phyloP scores from a whole-genome alignment of 2,113 vertebrate genomes.

The Antechinus stuartii region DNA sequence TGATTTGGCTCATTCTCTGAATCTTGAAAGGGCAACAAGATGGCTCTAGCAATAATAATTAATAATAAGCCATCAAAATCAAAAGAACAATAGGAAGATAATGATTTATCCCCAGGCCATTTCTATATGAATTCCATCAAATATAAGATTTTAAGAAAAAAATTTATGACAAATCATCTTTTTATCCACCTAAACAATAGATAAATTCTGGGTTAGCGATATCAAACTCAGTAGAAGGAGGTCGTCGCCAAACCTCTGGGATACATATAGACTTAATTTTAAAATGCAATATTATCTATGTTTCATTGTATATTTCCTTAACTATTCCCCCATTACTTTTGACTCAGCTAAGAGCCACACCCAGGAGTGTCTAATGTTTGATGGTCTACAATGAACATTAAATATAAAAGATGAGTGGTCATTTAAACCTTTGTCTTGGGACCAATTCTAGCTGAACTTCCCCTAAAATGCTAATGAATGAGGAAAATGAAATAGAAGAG shows the following conservation, averaged over 20 bases:
- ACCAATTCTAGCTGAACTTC: background rate
- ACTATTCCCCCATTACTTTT: background rate
- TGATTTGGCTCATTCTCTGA: slow-evolving; percentile 1
- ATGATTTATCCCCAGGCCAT: background rate
- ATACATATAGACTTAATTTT: background rate
- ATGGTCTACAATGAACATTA: background rate
- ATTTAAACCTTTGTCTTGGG: background rate
- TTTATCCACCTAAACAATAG: background rate
- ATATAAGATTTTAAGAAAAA: background rate
- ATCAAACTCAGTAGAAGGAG: background rate
- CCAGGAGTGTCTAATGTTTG: background rate
- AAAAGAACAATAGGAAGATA: background rate
- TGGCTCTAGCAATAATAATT: background rate
- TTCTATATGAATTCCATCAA: background rate
- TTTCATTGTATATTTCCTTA: background rate
- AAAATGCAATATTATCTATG: background rate
- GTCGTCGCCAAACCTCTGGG: background rate
- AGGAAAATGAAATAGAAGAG: background rate
- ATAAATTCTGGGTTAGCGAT: background rate
- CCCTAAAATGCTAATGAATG: background rate
- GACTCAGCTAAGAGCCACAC: background rate
- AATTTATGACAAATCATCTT: background rate
- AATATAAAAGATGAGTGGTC: background rate
- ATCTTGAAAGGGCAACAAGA: slow-evolving; percentile 16
- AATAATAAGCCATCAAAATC: background rate